phyloP scores from a whole-genome alignment of 2,888 invertebrate genomes.

The Chymomyza procnemis region DNA sequence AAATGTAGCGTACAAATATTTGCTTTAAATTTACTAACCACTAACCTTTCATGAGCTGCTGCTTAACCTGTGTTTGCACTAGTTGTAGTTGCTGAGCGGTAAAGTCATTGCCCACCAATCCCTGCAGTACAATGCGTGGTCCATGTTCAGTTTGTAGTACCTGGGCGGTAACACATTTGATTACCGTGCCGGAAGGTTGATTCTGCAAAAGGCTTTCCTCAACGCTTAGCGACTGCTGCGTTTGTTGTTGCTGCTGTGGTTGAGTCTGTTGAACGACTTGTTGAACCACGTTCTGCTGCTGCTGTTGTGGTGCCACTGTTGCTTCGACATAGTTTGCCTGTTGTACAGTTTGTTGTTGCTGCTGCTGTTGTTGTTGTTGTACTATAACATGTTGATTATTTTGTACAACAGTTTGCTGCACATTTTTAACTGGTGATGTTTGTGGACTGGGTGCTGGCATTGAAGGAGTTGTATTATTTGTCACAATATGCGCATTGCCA shows the following conservation, averaged over 20 bases:
- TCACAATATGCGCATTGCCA: conserved; percentile 78
- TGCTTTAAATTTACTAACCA: background rate
- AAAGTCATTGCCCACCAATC: conserved; percentile 89
- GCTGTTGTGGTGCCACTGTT: conserved; percentile 14
- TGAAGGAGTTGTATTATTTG: conserved; percentile 69
- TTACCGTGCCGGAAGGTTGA: conserved; percentile 91
- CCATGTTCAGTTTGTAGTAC: conserved; percentile 91
- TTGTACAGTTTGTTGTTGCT: conserved; percentile 40
- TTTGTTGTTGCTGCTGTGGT: conserved; percentile 36
- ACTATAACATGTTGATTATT: conserved; percentile 19
- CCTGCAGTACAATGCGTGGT: conserved; percentile 91
- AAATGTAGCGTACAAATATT: no score
- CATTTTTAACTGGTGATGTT: conserved; percentile 38
- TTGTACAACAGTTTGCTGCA: conserved; percentile 33
- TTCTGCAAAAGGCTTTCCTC: conserved; percentile 87
- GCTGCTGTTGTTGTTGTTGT: conserved; percentile 45
- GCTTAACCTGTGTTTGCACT: conserved; percentile 93
- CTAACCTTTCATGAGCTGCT: conserved; percentile 89
- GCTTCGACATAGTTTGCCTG: conserved; percentile 15
- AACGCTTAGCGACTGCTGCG: conserved; percentile 77
- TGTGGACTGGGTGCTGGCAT: conserved; percentile 63
- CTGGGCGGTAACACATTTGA: conserved; percentile 92
- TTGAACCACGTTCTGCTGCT: conserved; percentile 31
- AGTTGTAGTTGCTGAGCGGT: conserved; percentile 89
- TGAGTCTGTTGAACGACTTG: conserved; percentile 41